phyloP scores from a whole-genome alignment of 2,113 vertebrate genomes.

The Callithrix jacchus region DNA sequence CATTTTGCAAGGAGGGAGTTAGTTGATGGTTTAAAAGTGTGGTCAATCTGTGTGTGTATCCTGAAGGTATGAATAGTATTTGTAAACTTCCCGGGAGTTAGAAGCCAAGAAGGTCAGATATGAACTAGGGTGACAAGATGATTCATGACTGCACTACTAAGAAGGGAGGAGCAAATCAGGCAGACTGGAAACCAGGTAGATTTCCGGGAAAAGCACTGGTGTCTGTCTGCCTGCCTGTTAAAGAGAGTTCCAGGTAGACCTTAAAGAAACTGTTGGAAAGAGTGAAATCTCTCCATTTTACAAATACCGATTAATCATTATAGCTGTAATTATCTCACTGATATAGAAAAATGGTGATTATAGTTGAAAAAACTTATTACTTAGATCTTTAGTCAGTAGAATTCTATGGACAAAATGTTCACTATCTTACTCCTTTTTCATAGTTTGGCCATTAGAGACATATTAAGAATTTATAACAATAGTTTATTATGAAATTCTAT shows the following conservation, averaged over 20 bases:
- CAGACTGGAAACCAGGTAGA: background rate
- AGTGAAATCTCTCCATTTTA: background rate
- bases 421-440: background rate
- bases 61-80: background rate
- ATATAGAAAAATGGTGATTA: background rate
- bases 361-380: background rate
- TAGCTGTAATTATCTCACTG: background rate
- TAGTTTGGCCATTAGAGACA: background rate
- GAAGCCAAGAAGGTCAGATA: background rate
- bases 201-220: background rate
- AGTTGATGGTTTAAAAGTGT: background rate
- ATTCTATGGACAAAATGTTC: background rate
- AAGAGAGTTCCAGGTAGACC: background rate
- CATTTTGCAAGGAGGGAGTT: background rate
- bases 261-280: background rate
- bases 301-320: background rate
- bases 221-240: background rate
- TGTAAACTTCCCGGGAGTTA: background rate
- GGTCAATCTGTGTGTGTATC: background rate
- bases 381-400: background rate
- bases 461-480: background rate
- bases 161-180: background rate
- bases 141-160: background rate
- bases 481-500: constrained; percentile 22
- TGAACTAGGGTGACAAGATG: background rate